Evolutionary conservation across 2,113 vertebrate genomes (phyloP).

Genomic region (Macrotis lagotis): DNA sequence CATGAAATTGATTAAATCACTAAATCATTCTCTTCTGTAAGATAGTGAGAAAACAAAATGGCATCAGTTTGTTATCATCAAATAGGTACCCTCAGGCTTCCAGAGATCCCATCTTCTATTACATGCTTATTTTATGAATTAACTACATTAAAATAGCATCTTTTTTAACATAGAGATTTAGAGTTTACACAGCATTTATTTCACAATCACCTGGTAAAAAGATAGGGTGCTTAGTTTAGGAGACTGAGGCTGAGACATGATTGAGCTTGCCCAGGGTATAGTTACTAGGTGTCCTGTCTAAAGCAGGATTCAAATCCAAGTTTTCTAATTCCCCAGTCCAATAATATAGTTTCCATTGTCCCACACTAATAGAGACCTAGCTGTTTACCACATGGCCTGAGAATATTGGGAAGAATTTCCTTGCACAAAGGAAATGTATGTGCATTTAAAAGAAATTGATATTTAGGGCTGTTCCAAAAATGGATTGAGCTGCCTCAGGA

Average conservation of each 20-base stretch:
- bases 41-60: too few species aligned
- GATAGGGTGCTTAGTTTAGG: neutral
- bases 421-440: neutral
- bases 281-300: neutral
- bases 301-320: neutral
- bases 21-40: too few species aligned
- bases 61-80: too few species aligned
- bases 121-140: neutral
- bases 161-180: neutral
- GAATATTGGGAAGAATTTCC: neutral
- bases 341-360: neutral
- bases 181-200: neutral
- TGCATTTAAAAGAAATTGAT: neutral
- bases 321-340: neutral
- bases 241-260: neutral
- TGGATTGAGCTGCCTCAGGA: neutral
- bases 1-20: too few species aligned
- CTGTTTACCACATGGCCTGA: neutral
- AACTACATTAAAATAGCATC: neutral
- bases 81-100: too few species aligned
- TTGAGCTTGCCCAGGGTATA: neutral
- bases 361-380: neutral
- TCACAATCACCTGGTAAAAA: neutral
- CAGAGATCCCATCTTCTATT: too few species aligned
- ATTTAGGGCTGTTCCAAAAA: neutral